Base-by-base conservation (phyloP, 2,113 vertebrate genomes). In the Arizona elegans region DNA sequence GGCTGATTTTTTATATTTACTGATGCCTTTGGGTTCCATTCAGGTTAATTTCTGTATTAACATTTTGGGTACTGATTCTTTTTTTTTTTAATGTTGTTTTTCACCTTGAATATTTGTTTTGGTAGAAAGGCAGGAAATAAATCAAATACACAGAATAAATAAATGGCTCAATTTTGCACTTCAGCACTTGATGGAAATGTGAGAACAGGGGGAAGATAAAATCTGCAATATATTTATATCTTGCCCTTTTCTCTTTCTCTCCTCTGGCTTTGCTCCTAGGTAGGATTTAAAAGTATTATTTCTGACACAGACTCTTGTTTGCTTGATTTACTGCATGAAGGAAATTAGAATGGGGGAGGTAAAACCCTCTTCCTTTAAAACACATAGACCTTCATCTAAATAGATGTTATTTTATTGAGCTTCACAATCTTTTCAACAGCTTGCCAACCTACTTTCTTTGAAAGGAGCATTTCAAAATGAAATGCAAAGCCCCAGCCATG, bases 401-500 rank as follows among this genome's bases (percentile, higher is more conserved):
- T 56, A 59, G n/a, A 89, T 53, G 38, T 52, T 90, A 85, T 91
- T 75, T 93, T 75, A 87, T 50, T 65, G 47, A 50, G 91, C 75
- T 56, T 92, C 55, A 21, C 59, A 81, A 24, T 62, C 12, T 85
- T n/a, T 56, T 92, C 93, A 95, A 94, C 47, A 50, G 43, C 53
- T 65, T 24, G 43, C 58, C 70, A 17, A 94, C 50, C 13, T 58
- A 52, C 4, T 0, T 88, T 89, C 95, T 50, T 92, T 17, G 88
- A 86, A 86, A 65, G n/a, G 95, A 95, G 19, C 4, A 17, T 92
- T 94, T 92, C 43, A 90, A 92, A 94, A 93, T 23, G 38, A 91
- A 88, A 50, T 53, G 1, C 0, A 58, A 24, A 23, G 86, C 24
- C 1, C 3, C 54, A 62, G 29, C 47, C 23, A 88, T 38, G 21